Evolutionary conservation across 2,113 vertebrate species (phyloP).

Genomic region (Entomyzon cyanotis): DNA sequence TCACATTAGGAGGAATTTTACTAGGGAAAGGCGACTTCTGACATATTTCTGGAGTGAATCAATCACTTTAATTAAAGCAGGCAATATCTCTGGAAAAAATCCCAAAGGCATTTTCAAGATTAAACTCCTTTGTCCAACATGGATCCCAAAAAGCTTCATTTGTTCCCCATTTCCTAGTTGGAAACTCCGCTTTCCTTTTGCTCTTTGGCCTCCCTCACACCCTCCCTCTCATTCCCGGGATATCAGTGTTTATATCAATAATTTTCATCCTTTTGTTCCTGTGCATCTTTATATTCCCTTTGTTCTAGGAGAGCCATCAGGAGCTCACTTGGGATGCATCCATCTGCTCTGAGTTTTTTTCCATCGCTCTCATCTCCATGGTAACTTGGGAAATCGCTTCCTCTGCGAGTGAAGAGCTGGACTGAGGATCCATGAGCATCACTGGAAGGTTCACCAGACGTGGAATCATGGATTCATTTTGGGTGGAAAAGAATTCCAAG

Average conservation of each 20-base stretch:
- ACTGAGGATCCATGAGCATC: fast-evolving
- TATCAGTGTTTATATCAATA: background rate
- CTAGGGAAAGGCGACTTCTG: background rate
- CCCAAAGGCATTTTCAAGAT: background rate
- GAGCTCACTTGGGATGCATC: background rate
- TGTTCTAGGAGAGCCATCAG: background rate
- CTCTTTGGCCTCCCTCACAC: background rate
- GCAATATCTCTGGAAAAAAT: background rate
- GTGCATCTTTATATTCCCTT: background rate
- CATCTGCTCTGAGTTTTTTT: background rate
- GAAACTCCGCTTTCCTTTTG: background rate
- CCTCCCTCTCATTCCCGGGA: background rate
- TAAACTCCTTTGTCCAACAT: background rate
- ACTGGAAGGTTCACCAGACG: background rate
- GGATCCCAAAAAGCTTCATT: background rate
- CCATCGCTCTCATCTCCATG: background rate
- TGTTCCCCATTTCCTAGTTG: background rate
- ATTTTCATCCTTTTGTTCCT: background rate
- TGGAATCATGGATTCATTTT: background rate
- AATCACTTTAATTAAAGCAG: conserved; percentile 29
- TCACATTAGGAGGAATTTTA: background rate
- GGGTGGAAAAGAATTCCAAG: background rate
- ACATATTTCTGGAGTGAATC: background rate
- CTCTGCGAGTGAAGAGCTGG: background rate
- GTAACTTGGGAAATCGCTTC: background rate